Conservation (phyloP, 53 echinoderm and acorn worm species). For the Zoroaster sp. region DNA sequence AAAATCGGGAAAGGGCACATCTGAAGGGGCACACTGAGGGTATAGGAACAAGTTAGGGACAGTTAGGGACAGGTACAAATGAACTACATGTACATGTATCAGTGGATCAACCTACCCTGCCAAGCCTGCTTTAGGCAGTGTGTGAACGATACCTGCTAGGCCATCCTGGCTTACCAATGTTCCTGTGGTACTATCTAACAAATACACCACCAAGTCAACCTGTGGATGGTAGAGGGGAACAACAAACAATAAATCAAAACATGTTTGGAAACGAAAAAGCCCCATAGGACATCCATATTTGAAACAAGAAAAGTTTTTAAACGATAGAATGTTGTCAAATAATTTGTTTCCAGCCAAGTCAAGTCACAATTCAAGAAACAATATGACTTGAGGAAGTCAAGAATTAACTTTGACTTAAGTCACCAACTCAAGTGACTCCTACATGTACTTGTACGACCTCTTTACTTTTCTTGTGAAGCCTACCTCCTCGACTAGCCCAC, state of each 20-base stretch:
- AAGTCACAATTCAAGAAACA: too few relatives aligned
- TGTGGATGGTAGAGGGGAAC: slow-evolving; percentile 21
- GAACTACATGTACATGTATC: not conserved
- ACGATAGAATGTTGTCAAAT: not conserved
- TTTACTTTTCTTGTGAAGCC: too few relatives aligned
- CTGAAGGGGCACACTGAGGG: too few relatives aligned
- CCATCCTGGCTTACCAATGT: slow-evolving; percentile 79
- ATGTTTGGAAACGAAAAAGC: not conserved
- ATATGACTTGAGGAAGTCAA: too few relatives aligned
- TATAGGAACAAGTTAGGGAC: too few relatives aligned
- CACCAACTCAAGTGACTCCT: too few relatives aligned
- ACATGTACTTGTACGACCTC: too few relatives aligned
- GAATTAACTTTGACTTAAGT: too few relatives aligned
- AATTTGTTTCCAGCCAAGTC: too few relatives aligned
- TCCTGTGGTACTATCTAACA: slow-evolving; percentile 59
- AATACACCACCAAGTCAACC: slow-evolving; percentile 79
- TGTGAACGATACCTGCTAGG: slow-evolving; percentile 76
- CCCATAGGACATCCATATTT: not conserved
- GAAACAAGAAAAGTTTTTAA: not conserved
- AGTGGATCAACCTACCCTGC: slow-evolving; percentile 64
- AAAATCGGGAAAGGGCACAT: too few relatives aligned
- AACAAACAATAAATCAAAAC: not conserved
- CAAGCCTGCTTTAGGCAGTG: slow-evolving; percentile 78
- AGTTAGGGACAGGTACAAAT: too few relatives aligned
- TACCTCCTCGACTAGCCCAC: too few relatives aligned